These are phyloP conservation scores for Laspeyria flexula DNA, from an alignment of 2,888 invertebrate species.

Conservation along the genomic window DNA sequence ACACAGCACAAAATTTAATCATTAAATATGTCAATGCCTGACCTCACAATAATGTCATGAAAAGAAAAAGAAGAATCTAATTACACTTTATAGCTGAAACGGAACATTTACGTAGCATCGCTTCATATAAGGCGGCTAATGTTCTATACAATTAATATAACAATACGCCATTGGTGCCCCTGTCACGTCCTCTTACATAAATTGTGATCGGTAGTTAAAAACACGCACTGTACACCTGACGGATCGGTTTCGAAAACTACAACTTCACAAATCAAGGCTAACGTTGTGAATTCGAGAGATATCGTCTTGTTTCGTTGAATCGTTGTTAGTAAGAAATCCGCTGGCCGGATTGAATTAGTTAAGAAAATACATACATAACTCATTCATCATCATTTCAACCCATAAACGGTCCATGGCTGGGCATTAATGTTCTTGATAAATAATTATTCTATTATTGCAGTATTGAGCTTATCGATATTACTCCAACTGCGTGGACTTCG, in stretches of 20 bases:
- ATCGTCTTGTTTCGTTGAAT: constrained; percentile 16
- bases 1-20: too few relatives aligned
- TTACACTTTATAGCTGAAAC: too few relatives aligned
- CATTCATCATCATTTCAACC: too few relatives aligned
- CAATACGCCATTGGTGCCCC: constrained; percentile 57
- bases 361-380: background rate
- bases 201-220: constrained; percentile 61
- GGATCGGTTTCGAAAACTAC: constrained; percentile 59
- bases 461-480: too few relatives aligned
- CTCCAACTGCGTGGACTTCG: too few relatives aligned
- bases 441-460: too few relatives aligned
- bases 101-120: constrained; percentile 9
- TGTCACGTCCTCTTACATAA: constrained; percentile 72
- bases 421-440: too few relatives aligned
- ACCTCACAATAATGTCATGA: too few relatives aligned
- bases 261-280: constrained; percentile 48
- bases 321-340: constrained; percentile 3
- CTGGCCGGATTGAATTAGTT: background rate
- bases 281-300: constrained; percentile 32
- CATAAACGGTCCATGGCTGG: too few relatives aligned
- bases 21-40: too few relatives aligned
- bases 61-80: too few relatives aligned
- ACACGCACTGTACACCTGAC: constrained; percentile 38
- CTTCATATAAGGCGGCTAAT: constrained; percentile 32
- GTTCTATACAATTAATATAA: constrained; percentile 54